Evolutionary conservation across 2,888 invertebrate genomes (phyloP).

Genomic region (Zootermopsis nevadensis): DNA sequence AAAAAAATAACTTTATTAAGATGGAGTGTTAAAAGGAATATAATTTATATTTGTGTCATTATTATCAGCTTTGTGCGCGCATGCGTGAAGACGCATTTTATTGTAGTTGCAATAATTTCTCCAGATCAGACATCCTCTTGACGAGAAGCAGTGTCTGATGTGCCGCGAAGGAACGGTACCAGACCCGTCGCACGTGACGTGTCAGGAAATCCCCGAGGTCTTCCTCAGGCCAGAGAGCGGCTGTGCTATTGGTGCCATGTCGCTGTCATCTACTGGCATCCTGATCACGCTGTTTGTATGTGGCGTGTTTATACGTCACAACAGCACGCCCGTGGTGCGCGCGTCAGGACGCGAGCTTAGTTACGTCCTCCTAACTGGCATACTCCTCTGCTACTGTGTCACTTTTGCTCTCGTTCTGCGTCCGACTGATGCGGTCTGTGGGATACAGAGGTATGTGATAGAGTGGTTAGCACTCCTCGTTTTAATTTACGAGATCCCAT

Average conservation of each 20-base stretch:
- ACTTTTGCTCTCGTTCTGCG: constrained; percentile 92
- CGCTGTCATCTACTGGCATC: constrained; percentile 87
- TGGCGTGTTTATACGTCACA: constrained; percentile 84
- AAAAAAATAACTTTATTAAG: no score
- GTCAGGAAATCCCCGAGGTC: constrained; percentile 83
- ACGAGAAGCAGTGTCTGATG: constrained; percentile 85
- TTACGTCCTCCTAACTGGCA: constrained; percentile 90
- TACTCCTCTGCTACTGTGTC: constrained; percentile 90
- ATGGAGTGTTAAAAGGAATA: no score
- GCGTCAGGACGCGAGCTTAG: constrained; percentile 92
- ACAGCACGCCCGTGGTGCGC: constrained; percentile 96
- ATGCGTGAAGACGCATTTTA: neutral
- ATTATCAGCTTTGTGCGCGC: no score
- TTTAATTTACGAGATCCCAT: neutral
- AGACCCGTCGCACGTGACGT: constrained; percentile 77
- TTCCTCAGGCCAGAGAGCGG: constrained; percentile 85
- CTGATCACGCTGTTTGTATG: constrained; percentile 78
- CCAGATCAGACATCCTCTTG: constrained; percentile 82
- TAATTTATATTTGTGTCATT: no score
- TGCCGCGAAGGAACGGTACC: constrained; percentile 87
- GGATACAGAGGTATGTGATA: constrained; percentile 80
- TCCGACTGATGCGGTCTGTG: constrained; percentile 88
- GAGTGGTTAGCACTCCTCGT: constrained; percentile 36
- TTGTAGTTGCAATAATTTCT: neutral
- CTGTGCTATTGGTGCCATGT: constrained; percentile 95